Base-by-base conservation (phyloP, 2,888 invertebrate genomes). In the Drosophila buzzatii region DNA sequence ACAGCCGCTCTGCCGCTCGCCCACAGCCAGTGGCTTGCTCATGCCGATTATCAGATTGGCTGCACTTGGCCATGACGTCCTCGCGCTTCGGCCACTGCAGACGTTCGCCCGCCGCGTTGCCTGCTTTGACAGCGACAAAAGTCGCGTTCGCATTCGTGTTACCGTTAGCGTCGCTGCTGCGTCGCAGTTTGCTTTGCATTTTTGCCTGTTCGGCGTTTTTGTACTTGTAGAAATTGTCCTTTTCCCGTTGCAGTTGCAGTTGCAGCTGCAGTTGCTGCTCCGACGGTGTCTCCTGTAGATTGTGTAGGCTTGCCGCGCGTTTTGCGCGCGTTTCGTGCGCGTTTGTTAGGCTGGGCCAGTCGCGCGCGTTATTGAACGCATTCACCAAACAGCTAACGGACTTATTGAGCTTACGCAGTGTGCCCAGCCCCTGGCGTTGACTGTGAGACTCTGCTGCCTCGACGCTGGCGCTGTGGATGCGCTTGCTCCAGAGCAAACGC, bases 191-290 rank as follows among this genome's bases (percentile, higher is more conserved):
- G 35, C 76, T 81, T 61, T 76, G 81, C 72, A 86, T 84, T 68
- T 79, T 87, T 39, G 89, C 79, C 70, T 91, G 92, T 18, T 91
- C 91, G 51, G 93, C 93, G 67, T 92, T 92, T 89, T 93, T 93
- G 78, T 92, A 93, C 75, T 93, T 93, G 70, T 93, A 92, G 73
- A 93, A 93, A 69, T 93, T 93, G 73, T 93, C 93, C 71, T 90
- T 92, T 62, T 90, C 85, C 6, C 82, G 85, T 53, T 44, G 55
- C 20, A 56, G 14, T 18, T 56, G 42, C 20, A 42, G 27, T 3
- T 89, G 91, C 39, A 81, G 44, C 27, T 44, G 76, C 18, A 5
- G 7, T n/a, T 59, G 64, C 2, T 56, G 71, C 9, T 42, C 16
- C 6, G 52, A 12, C 37, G 42, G 44, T 35, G 79, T 33, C 23